These are phyloP conservation scores for Archivesica marissinica DNA, from an alignment of 1,140 invertebrate species.

Conservation along the genomic window DNA sequence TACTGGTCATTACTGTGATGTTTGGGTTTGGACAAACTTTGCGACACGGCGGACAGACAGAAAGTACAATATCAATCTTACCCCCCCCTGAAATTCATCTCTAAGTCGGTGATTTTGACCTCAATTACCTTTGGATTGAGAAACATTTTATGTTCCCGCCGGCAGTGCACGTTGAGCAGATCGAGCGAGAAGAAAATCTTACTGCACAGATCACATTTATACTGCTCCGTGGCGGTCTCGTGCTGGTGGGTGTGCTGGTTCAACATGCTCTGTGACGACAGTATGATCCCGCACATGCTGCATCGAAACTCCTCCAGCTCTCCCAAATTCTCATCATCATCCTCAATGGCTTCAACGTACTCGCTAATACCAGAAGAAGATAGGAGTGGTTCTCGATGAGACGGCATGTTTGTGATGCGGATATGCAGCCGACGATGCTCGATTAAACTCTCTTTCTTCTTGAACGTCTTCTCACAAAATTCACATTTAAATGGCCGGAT, in stretches of 20 bases:
- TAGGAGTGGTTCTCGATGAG: background rate
- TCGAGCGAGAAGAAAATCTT: constrained; percentile 51
- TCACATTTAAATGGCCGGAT: constrained; percentile 61
- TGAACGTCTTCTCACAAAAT: constrained; percentile 60
- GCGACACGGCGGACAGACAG: no score
- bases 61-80: no score
- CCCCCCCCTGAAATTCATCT: background rate
- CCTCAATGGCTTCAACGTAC: background rate
- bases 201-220: constrained; percentile 50
- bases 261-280: constrained; percentile 28
- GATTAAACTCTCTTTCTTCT: constrained; percentile 51
- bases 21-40: no score
- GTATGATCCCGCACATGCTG: constrained; percentile 38
- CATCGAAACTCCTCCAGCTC: constrained; percentile 38
- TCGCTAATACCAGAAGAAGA: background rate
- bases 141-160: constrained; percentile 51
- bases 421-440: constrained; percentile 58
- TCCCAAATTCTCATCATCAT: background rate
- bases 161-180: constrained; percentile 37
- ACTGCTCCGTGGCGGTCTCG: constrained; percentile 42
- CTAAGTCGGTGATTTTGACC: background rate
- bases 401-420: constrained; percentile 28
- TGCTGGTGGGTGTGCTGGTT: constrained; percentile 53
- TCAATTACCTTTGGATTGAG: constrained; percentile 25
- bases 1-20: no score